These are phyloP conservation scores for Bagarius yarrelli DNA, from an alignment of 2,113 vertebrate species.

Conservation along the genomic window DNA sequence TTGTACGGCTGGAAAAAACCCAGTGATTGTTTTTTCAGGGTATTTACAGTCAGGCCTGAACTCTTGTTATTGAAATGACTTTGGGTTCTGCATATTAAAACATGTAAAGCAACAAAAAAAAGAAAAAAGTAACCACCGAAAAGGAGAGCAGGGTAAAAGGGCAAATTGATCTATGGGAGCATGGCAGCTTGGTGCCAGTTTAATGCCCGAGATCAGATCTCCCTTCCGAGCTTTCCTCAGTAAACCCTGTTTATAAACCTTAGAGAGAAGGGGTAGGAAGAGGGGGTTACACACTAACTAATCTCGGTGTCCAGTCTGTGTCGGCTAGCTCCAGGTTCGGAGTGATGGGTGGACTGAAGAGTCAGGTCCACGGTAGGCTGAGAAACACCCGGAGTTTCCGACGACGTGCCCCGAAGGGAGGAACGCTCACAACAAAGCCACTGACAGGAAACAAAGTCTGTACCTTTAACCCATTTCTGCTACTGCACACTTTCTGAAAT, in stretches of 20 bases:
- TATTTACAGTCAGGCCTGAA: slow-evolving; percentile 71
- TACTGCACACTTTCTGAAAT: slow-evolving; percentile 9
- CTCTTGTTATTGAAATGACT: slow-evolving; percentile 66
- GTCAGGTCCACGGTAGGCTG: slow-evolving; percentile 19
- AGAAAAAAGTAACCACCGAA: slow-evolving; percentile 3
- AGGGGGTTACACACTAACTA: slow-evolving; percentile 42
- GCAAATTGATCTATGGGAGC: slow-evolving; percentile 56
- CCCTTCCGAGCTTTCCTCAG: slow-evolving; percentile 55
- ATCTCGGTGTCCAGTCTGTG: slow-evolving; percentile 16
- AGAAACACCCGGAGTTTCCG: slow-evolving; percentile 11
- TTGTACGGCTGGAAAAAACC: slow-evolving; percentile 66
- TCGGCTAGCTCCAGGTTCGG: neutral
- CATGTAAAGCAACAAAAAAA: slow-evolving; percentile 67
- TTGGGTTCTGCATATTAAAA: slow-evolving; percentile 78
- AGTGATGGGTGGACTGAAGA: slow-evolving; percentile 27
- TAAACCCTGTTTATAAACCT: slow-evolving; percentile 77
- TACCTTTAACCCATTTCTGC: slow-evolving; percentile 32
- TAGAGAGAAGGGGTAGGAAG: slow-evolving; percentile 42
- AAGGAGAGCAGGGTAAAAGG: slow-evolving; percentile 52
- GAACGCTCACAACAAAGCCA: neutral
- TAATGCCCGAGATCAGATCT: slow-evolving; percentile 51
- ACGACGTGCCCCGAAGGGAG: neutral
- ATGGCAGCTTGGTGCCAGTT: slow-evolving; percentile 59
- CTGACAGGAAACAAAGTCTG: slow-evolving; percentile 25
- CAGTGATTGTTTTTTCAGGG: slow-evolving; percentile 73